Percentiles rank a stretch among this genome's conserved stretches.
These are phyloP conservation scores for Hipposideros larvatus DNA, from an alignment of 2,797 vertebrate species.

Conservation along the genomic window DNA sequence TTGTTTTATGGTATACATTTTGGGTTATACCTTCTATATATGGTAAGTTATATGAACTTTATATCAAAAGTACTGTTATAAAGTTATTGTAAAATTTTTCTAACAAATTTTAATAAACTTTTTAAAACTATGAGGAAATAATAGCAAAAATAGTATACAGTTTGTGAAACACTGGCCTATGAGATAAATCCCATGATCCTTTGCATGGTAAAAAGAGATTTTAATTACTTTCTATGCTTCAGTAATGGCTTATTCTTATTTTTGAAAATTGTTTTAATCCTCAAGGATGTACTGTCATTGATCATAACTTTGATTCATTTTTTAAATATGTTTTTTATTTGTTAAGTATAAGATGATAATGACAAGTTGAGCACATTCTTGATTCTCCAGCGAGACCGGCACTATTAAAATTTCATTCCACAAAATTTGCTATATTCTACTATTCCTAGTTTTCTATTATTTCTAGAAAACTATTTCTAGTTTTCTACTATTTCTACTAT, in stretches of 20 bases:
- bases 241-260: not conserved
- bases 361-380: not conserved
- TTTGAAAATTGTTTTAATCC: not conserved
- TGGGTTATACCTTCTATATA: too few relatives aligned
- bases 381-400: not conserved
- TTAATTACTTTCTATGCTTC: not conserved
- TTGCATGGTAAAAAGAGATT: not conserved
- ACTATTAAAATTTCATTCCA: not conserved
- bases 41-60: not conserved
- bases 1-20: not conserved
- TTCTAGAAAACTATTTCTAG: not conserved
- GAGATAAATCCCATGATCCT: not conserved
- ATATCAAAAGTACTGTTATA: not conserved
- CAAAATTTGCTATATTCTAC: not conserved
- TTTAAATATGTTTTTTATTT: not conserved
- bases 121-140: not conserved
- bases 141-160: not conserved
- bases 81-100: not conserved
- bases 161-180: not conserved
- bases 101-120: not conserved
- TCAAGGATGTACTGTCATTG: not conserved
- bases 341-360: not conserved
- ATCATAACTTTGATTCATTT: not conserved
- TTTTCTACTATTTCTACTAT: slow-evolving; percentile 9
- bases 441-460: not conserved